A percentile compares a stretch with the other conserved stretches of the same genome.
Conservation (phyloP, 2,797 vertebrate species). For the Enteromius afrohamiltoni region DNA sequence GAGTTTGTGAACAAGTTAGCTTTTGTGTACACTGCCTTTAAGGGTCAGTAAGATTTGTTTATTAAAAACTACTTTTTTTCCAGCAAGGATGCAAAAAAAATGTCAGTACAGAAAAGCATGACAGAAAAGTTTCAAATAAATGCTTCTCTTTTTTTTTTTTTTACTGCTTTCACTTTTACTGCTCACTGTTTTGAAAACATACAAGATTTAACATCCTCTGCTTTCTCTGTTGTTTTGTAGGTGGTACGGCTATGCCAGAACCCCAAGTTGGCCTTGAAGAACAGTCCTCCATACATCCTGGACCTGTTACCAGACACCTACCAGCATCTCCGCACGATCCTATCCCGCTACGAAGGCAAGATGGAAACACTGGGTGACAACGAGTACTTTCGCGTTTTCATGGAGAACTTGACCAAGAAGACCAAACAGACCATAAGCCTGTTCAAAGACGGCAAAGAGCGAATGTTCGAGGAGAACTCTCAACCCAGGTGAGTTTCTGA, state of each 20-base stretch:
- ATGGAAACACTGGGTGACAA: conserved; percentile 98
- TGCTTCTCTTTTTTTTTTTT: background rate
- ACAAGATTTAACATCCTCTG: conserved; percentile 17
- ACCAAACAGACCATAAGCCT: conserved; percentile 99
- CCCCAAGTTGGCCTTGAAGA: conserved; percentile 95
- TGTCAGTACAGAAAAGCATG: background rate
- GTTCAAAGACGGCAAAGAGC: conserved; percentile 97
- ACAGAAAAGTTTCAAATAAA: background rate
- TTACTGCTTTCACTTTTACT: background rate
- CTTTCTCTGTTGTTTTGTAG: conserved; percentile 71
- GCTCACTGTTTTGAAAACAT: background rate
- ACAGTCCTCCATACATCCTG: conserved; percentile 98
- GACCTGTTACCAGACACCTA: conserved; percentile 98
- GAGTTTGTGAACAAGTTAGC: background rate
- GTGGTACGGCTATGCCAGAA: conserved; percentile 98
- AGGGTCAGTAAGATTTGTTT: background rate
- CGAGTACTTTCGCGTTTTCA: conserved; percentile 97
- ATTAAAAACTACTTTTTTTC: background rate
- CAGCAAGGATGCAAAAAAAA: background rate
- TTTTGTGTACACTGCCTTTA: background rate
- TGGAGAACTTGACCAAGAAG: conserved; percentile 98
- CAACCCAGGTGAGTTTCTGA: conserved; percentile 87
- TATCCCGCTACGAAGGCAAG: conserved; percentile 96
- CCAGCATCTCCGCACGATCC: conserved; percentile 94
- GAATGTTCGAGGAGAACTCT: conserved; percentile 99